Evolutionary conservation across 2,888 invertebrate genomes (phyloP).

Genomic region (Phorcus lineatus): DNA sequence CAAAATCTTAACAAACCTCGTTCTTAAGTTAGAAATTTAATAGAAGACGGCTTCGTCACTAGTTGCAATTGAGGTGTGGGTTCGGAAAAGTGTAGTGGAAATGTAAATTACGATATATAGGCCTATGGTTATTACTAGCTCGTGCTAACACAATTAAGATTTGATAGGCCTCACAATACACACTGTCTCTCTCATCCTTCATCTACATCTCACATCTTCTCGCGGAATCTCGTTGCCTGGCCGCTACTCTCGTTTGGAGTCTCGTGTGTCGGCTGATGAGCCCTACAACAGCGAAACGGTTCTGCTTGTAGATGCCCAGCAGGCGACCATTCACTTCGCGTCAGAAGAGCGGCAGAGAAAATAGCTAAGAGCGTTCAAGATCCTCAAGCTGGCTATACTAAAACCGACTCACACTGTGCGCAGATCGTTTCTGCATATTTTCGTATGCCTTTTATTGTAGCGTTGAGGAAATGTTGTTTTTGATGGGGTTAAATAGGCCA

Average conservation of each 20-base stretch:
- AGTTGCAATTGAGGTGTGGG: no score
- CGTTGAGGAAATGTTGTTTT: constrained; percentile 2
- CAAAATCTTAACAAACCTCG: no score
- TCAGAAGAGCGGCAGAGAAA: background rate
- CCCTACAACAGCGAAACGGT: background rate
- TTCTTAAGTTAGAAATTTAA: no score
- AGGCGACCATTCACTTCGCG: background rate
- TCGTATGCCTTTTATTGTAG: constrained; percentile 17
- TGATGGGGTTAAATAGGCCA: background rate
- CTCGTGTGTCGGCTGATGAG: constrained; percentile 7
- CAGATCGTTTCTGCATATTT: constrained; percentile 18
- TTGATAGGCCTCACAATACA: no score
- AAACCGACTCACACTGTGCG: background rate
- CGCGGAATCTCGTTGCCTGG: background rate
- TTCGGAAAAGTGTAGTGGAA: no score
- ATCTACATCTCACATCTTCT: no score
- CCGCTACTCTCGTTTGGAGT: background rate
- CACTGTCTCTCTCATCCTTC: no score
- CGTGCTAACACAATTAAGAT: no score
- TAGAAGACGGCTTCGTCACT: no score
- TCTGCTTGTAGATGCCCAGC: constrained; percentile 7
- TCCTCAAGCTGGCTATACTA: background rate
- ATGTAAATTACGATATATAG: no score
- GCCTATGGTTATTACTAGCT: no score
- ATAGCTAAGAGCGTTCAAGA: constrained; percentile 1